Base-by-base conservation (phyloP, 2,797 vertebrate species). In the Paratrypauchen microcephalus region DNA sequence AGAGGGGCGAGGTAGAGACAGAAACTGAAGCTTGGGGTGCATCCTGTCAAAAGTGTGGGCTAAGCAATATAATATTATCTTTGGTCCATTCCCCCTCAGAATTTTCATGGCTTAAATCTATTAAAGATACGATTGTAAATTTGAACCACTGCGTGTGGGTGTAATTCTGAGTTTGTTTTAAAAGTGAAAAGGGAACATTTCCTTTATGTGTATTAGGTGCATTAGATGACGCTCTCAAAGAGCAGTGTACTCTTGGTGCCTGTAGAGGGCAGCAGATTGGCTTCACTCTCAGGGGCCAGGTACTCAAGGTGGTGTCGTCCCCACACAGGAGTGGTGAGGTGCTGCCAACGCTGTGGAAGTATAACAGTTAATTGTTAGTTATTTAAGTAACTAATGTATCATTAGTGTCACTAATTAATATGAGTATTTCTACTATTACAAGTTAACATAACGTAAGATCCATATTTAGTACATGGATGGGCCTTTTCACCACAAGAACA, bases 221-320 rank as follows among this genome's bases (percentile, higher is more conserved):
- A 11, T 94, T 90, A 96, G 91, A 96, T 96, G 87, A 95, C 94
- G 71, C 94, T 96, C 91, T 96, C 95, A 56, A 95, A 96, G 65
- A 92, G 86, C 41, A 91, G 94, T 2, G 93, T 94, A 55, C 85
- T 88, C 90, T 96, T 96, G 89, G 93, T 92, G 80, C 87, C 93
- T 73, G 90, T 74, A 67, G 89, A 84, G 70, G 94, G 94, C 84
- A 95, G 92, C 79, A 96, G 91, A 72, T 95, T 94, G 80, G 92
- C 90, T 75, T 94, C 92, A 0, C 89, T 92, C 84, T 95, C 95
- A 0, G 92, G 91, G 26, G 93, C 89, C 75, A 95, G 89, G 83
- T 95, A 95, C 78, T 95, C 94, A 79, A 95, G 87, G 75, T 95
- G 94, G 72, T 96, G 95, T 73, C 90, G 87, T 24, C 95, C 94